phyloP scores from a whole-genome alignment of 2,888 invertebrate species.

The Bellardia pandia region DNA sequence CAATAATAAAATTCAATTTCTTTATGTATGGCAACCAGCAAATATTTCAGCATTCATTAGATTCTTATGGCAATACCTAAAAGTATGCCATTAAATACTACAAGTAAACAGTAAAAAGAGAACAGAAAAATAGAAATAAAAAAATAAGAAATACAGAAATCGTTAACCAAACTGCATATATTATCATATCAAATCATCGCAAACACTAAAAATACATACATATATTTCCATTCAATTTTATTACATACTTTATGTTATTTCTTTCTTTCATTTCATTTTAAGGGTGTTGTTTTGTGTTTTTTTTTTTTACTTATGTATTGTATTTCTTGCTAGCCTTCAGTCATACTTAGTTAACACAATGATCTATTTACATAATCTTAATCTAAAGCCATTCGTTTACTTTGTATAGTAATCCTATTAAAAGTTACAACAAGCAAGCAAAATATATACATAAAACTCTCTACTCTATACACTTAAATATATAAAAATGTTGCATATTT shows the following conservation, averaged over 20 bases:
- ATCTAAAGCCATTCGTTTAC: slow-evolving; percentile 71
- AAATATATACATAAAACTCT: slow-evolving; percentile 22
- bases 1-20: slow-evolving; percentile 59
- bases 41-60: slow-evolving; percentile 46
- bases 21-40: neutral
- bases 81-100: slow-evolving; percentile 67
- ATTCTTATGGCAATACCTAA: slow-evolving; percentile 56
- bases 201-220: neutral
- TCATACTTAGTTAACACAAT: slow-evolving; percentile 66
- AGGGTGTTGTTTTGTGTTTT: slow-evolving; percentile 26
- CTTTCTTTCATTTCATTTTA: slow-evolving; percentile 32
- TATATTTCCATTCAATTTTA: slow-evolving; percentile 55
- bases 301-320: neutral
- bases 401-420: slow-evolving; percentile 71
- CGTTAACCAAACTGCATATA: slow-evolving; percentile 62
- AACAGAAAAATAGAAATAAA: neutral
- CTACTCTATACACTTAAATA: slow-evolving; percentile 2
- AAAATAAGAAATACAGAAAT: slow-evolving; percentile 14
- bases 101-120: neutral
- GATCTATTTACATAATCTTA: slow-evolving; percentile 74
- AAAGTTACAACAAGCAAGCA: slow-evolving; percentile 31
- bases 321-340: slow-evolving; percentile 29
- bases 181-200: slow-evolving; percentile 62
- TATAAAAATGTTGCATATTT: slow-evolving; percentile 64
- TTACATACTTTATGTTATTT: slow-evolving; percentile 53